Percentiles rank a stretch among this genome's conserved stretches.
Evolutionary conservation across 2,113 vertebrate species (phyloP).

Genomic region (Oreocharis arfaki): DNA sequence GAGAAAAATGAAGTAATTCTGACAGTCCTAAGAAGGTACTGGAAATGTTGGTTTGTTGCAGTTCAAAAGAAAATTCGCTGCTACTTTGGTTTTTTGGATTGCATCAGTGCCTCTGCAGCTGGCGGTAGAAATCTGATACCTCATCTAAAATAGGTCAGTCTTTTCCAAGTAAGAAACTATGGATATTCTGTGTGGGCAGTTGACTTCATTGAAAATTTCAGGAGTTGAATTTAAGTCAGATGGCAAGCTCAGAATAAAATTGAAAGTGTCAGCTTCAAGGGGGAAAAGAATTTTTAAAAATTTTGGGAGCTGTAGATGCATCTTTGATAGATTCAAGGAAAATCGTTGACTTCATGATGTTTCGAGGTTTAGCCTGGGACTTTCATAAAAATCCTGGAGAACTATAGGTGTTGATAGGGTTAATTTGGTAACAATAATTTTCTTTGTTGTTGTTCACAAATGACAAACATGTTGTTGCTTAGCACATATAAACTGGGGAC

Average conservation of each 20-base stretch:
- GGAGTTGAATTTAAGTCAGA: not conserved
- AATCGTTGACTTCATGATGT: not conserved
- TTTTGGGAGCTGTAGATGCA: not conserved
- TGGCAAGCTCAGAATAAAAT: not conserved
- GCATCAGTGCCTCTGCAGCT: not conserved
- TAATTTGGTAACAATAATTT: not conserved
- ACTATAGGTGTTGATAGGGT: not conserved
- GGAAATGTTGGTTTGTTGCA: not conserved
- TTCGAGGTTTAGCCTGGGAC: not conserved
- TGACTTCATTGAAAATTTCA: not conserved
- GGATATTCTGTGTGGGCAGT: not conserved
- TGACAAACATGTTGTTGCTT: accelerated
- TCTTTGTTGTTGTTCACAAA: not conserved
- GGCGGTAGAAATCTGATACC: not conserved
- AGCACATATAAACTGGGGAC: not conserved
- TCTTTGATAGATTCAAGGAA: not conserved
- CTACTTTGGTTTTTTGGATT: not conserved
- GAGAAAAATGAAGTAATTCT: not conserved
- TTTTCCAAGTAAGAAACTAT: not conserved
- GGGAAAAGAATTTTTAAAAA: not conserved
- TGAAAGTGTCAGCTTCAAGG: not conserved
- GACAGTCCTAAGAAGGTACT: not conserved
- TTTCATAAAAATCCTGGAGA: not conserved
- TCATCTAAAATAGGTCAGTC: not conserved
- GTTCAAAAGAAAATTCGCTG: not conserved